Conservation (phyloP, 2,113 vertebrate genomes). For the Accipiter virgatus region DNA sequence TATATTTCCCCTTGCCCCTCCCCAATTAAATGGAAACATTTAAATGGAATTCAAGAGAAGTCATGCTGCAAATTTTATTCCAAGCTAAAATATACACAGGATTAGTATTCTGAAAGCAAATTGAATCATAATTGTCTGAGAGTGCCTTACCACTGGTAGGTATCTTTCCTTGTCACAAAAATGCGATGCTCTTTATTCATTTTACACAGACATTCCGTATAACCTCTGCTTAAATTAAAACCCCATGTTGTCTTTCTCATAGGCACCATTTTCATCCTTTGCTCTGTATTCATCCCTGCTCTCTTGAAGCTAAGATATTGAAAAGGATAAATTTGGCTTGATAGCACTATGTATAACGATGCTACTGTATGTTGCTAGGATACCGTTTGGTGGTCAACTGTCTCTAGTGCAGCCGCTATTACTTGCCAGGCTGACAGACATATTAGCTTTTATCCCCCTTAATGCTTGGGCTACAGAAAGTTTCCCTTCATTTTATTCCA, state of each 20-base stretch:
- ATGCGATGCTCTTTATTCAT: not conserved
- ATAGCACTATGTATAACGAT: constrained; percentile 43
- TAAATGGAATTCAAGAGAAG: not conserved
- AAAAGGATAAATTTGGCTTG: constrained; percentile 64
- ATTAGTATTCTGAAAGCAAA: not conserved
- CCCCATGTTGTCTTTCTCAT: not conserved
- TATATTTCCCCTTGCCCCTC: not conserved
- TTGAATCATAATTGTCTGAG: not conserved
- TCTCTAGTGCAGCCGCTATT: constrained; percentile 11
- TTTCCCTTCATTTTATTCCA: not conserved
- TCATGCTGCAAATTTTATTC: not conserved
- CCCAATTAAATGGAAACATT: not conserved
- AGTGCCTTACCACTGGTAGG: not conserved
- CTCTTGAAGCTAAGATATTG: constrained; percentile 37
- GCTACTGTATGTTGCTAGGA: constrained; percentile 60
- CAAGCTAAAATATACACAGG: not conserved
- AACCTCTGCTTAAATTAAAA: not conserved
- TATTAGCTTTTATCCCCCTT: constrained; percentile 36
- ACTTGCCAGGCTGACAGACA: constrained; percentile 6
- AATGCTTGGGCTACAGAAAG: not conserved
- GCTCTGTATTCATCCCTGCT: not conserved
- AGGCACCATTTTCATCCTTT: not conserved
- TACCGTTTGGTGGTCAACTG: constrained; percentile 57
- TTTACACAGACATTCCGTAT: not conserved
- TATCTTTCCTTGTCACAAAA: not conserved